Evolutionary conservation across 2,113 vertebrate genomes (phyloP).

Genomic region (Caracal caracal): DNA sequence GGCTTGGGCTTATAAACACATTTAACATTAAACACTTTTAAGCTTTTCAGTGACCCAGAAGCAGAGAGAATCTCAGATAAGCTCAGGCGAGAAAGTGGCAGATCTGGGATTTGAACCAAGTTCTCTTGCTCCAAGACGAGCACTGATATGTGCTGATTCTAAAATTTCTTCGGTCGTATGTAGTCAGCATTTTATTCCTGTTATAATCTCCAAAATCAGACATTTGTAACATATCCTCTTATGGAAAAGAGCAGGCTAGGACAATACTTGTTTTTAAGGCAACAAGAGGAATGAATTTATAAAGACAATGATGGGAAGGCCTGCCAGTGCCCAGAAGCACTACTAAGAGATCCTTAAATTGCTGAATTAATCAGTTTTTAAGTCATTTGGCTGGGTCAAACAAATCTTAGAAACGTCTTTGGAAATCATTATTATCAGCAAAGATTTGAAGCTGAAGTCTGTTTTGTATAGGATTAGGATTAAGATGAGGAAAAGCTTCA

Average conservation of each 20-base stretch:
- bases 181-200: background rate
- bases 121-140: background rate
- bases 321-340: background rate
- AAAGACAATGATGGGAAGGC: background rate
- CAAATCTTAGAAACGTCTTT: constrained; percentile 26
- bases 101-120: background rate
- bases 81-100: background rate
- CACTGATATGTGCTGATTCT: background rate
- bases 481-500: background rate
- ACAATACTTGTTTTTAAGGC: background rate
- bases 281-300: background rate
- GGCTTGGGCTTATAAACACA: background rate
- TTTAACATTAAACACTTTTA: background rate
- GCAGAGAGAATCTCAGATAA: background rate
- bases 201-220: constrained; percentile 25
- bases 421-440: background rate
- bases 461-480: background rate
- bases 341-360: background rate
- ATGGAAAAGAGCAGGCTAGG: background rate
- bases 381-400: background rate
- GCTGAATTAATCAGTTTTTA: constrained; percentile 6
- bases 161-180: background rate
- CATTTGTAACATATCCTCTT: background rate
- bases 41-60: background rate
- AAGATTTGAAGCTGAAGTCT: background rate